phyloP scores from a whole-genome alignment of 64 coral and sea anemone genomes.

The Pocillopora damicornis region DNA sequence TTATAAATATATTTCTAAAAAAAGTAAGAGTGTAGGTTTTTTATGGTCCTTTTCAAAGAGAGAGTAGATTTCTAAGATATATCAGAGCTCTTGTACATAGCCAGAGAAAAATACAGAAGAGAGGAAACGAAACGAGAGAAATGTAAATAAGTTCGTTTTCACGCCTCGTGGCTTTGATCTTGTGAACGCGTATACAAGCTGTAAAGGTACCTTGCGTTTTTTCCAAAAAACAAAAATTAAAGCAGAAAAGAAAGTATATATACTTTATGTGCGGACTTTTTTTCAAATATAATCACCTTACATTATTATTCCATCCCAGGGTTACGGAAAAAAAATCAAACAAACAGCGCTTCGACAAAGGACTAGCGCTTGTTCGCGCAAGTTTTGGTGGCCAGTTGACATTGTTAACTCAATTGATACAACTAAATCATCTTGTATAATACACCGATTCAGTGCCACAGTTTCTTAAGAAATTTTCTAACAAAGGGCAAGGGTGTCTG shows the following conservation, averaged over 20 bases:
- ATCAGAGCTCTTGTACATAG: conserved; percentile 6
- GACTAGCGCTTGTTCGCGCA: too few relatives aligned
- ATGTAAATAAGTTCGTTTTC: conserved; percentile 16
- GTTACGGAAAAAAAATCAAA: too few relatives aligned
- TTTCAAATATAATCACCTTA: neutral
- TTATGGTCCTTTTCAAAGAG: conserved; percentile 1
- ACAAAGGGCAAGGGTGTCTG: too few relatives aligned
- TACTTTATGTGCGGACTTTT: neutral
- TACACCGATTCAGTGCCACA: too few relatives aligned
- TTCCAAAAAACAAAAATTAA: neutral
- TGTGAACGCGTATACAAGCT: neutral
- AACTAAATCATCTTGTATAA: too few relatives aligned
- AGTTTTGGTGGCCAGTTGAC: too few relatives aligned
- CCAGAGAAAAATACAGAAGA: neutral
- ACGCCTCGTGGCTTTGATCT: neutral
- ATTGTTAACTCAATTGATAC: too few relatives aligned
- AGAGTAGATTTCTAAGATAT: conserved; percentile 22
- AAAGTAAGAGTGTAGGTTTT: conserved; percentile 25
- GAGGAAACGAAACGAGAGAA: neutral
- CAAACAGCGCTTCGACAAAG: too few relatives aligned
- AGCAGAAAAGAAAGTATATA: neutral
- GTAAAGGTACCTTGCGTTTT: conserved; percentile 17
- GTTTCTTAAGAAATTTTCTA: too few relatives aligned
- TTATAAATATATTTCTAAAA: conserved; percentile 14
- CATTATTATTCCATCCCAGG: neutral